Conservation (phyloP, 2,113 vertebrate genomes). For the Chelonoidis abingdonii region DNA sequence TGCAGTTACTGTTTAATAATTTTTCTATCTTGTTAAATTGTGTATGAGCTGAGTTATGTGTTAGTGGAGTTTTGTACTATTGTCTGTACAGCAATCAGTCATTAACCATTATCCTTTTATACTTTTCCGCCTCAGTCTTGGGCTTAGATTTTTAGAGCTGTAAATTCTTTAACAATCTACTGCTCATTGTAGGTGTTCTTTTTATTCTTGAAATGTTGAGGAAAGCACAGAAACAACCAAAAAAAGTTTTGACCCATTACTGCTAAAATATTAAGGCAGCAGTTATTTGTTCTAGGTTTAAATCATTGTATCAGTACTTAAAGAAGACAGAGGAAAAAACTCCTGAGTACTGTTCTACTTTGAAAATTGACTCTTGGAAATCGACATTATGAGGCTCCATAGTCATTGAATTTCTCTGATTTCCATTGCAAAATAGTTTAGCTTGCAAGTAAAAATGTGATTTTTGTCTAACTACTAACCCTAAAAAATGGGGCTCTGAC, state of each 20-base stretch:
- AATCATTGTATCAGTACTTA: not conserved
- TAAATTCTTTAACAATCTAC: not conserved
- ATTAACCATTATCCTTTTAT: not conserved
- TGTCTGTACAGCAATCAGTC: not conserved
- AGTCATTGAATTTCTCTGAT: not conserved
- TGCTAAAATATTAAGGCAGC: not conserved
- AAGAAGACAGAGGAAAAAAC: not conserved
- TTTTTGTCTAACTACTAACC: not conserved
- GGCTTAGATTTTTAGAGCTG: not conserved
- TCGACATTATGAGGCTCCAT: not conserved
- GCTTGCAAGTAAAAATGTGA: not conserved
- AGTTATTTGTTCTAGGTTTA: not conserved
- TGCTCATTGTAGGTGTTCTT: not conserved
- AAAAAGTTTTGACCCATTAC: not conserved
- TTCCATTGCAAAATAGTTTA: not conserved
- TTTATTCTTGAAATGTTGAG: not conserved
- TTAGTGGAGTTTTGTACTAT: not conserved
- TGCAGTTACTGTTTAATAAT: not conserved
- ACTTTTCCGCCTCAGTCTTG: not conserved
- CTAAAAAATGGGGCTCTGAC: not conserved
- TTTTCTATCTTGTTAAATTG: not conserved
- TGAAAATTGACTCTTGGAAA: not conserved
- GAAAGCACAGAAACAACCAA: not conserved
- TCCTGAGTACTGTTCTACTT: not conserved
- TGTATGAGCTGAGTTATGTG: not conserved